A percentile compares a stretch with the other conserved stretches of the same genome.
Evolutionary conservation across 1,140 invertebrate species (phyloP).

Genomic region (Trialeurodes vaporariorum): DNA sequence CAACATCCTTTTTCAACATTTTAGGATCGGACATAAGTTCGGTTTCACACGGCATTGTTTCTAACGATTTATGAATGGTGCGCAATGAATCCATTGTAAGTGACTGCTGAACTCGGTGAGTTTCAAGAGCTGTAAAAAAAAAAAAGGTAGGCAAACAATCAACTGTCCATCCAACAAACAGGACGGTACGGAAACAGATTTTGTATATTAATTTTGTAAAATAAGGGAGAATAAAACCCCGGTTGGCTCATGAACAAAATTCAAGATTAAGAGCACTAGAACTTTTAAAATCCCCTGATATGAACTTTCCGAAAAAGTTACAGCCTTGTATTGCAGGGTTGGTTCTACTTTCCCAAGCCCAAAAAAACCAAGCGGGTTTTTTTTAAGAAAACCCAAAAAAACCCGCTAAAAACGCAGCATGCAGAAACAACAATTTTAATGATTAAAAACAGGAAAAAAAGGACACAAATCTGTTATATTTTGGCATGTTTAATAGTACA

Average conservation of each 20-base stretch:
- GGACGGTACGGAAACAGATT: background rate
- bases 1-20: slow-evolving; percentile 42
- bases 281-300: too few species aligned
- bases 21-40: slow-evolving; percentile 46
- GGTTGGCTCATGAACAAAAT: background rate
- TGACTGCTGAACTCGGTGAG: slow-evolving; percentile 45
- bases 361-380: too few species aligned
- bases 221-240: background rate
- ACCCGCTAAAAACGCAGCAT: too few species aligned
- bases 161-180: background rate
- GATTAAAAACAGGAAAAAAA: too few species aligned
- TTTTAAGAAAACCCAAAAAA: too few species aligned
- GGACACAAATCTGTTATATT: too few species aligned
- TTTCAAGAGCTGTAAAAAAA: slow-evolving; percentile 39
- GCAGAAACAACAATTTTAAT: too few species aligned
- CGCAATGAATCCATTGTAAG: slow-evolving; percentile 58
- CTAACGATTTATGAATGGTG: slow-evolving; percentile 57
- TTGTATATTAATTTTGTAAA: background rate
- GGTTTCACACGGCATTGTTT: slow-evolving; percentile 47
- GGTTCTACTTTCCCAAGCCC: too few species aligned
- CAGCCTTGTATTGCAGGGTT: too few species aligned
- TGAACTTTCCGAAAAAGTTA: too few species aligned
- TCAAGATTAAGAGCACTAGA: too few species aligned
- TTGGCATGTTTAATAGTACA: too few species aligned
- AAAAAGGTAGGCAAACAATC: background rate